phyloP scores from a whole-genome alignment of 53 echinoderm and acorn worm species.

The Astropecten irregularis region DNA sequence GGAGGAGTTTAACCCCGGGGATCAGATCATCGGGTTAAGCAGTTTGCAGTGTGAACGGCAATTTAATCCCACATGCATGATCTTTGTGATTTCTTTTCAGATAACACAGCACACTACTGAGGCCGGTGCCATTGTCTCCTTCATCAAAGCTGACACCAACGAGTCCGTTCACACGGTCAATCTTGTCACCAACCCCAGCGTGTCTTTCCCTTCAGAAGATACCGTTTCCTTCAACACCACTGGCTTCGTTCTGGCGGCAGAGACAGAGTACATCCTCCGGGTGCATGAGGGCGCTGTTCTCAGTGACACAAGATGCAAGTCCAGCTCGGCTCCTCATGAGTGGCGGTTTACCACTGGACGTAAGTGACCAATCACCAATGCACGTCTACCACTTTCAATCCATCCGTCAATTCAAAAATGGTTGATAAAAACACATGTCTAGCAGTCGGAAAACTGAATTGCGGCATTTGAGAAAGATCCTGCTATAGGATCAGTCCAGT shows the following conservation, averaged over 20 bases:
- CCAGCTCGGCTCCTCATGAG: neutral
- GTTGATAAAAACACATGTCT: too few species aligned
- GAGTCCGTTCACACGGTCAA: slow-evolving; percentile 39
- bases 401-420: too few species aligned
- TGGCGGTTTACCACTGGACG: slow-evolving; percentile 22
- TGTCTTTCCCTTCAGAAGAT: neutral
- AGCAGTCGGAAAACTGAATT: too few species aligned
- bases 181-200: neutral
- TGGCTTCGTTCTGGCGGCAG: slow-evolving; percentile 15
- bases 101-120: neutral
- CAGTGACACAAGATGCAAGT: slow-evolving; percentile 37
- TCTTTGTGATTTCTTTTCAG: too few species aligned
- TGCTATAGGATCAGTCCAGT: too few species aligned
- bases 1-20: too few species aligned
- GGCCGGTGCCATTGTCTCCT: slow-evolving; percentile 33
- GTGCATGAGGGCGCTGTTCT: slow-evolving; percentile 55
- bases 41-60: too few species aligned
- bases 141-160: neutral
- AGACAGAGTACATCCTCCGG: slow-evolving; percentile 22
- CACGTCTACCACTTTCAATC: too few species aligned
- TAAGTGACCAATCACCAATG: neutral
- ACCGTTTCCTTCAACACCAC: slow-evolving; percentile 28
- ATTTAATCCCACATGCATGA: too few species aligned
- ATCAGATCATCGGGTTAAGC: too few species aligned
- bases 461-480: too few species aligned